These are phyloP conservation scores for Clivina fossor DNA, from an alignment of 2,888 invertebrate genomes.

Conservation along the genomic window DNA sequence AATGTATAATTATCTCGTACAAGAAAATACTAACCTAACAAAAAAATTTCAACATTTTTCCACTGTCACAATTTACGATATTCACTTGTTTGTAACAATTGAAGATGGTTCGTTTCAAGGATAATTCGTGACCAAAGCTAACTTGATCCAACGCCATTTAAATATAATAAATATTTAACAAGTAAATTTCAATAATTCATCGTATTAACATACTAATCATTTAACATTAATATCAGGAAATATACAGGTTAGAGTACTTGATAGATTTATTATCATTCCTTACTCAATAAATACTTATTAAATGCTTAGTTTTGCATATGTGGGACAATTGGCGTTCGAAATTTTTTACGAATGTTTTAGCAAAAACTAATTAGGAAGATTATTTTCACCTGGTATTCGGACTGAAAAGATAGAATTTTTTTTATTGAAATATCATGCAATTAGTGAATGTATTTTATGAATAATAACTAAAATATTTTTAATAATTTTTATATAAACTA, in stretches of 20 bases:
- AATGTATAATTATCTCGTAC: constrained; percentile 25
- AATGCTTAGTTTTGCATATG: too few species aligned
- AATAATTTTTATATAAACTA: too few species aligned
- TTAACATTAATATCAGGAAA: constrained; percentile 4
- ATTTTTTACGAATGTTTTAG: too few species aligned
- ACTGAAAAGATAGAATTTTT: too few species aligned
- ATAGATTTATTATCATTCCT: constrained; percentile 10
- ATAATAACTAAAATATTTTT: too few species aligned
- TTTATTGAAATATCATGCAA: too few species aligned
- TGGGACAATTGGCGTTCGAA: too few species aligned
- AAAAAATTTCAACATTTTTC: neutral
- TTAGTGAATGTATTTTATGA: too few species aligned
- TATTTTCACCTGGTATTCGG: too few species aligned
- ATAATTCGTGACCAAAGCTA: constrained; percentile 20
- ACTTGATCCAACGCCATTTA: constrained; percentile 19
- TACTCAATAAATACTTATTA: too few species aligned
- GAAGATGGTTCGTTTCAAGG: constrained; percentile 28
- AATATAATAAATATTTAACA: constrained; percentile 18
- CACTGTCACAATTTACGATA: constrained; percentile 20
- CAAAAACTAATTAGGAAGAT: too few species aligned
- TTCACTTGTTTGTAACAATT: constrained; percentile 18
- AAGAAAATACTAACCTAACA: constrained; percentile 1
- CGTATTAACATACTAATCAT: constrained; percentile 5
- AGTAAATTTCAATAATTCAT: constrained; percentile 28
- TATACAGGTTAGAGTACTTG: neutral